Evolutionary conservation across 2,797 vertebrate species (phyloP).

Genomic region (Alosa sapidissima): DNA sequence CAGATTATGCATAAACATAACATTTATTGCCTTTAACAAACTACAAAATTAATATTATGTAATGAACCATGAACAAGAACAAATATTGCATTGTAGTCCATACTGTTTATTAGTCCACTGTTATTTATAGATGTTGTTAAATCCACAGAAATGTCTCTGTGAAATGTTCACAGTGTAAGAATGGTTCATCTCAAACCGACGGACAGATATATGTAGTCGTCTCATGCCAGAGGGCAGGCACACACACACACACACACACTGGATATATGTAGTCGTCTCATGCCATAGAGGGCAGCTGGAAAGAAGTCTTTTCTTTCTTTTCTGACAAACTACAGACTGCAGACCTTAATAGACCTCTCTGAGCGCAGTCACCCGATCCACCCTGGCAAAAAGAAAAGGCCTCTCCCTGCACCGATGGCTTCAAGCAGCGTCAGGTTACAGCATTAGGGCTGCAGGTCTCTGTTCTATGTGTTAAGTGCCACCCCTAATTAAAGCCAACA

Average conservation of each 20-base stretch:
- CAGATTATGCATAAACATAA: too few species aligned
- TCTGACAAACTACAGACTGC: conserved; percentile 5
- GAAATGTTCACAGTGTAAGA: neutral
- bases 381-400: neutral
- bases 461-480: conserved; percentile 19
- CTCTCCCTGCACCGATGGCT: neutral
- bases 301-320: neutral
- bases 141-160: neutral
- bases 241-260: too few species aligned
- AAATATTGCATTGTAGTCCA: neutral
- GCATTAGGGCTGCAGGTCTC: neutral
- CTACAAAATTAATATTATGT: too few species aligned
- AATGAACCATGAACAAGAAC: neutral
- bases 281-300: neutral
- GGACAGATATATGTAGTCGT: neutral
- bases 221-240: neutral
- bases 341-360: neutral
- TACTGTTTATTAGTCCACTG: too few species aligned
- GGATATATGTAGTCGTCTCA: neutral
- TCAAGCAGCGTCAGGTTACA: neutral
- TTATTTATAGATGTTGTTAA: neutral
- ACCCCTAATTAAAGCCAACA: conserved; percentile 28
- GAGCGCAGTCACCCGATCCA: neutral
- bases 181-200: neutral
- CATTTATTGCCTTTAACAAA: too few species aligned